Percentiles rank a stretch among this genome's conserved stretches.
These are phyloP conservation scores for Hassar affinis DNA, from an alignment of 2,113 vertebrate genomes.

Conservation along the genomic window DNA sequence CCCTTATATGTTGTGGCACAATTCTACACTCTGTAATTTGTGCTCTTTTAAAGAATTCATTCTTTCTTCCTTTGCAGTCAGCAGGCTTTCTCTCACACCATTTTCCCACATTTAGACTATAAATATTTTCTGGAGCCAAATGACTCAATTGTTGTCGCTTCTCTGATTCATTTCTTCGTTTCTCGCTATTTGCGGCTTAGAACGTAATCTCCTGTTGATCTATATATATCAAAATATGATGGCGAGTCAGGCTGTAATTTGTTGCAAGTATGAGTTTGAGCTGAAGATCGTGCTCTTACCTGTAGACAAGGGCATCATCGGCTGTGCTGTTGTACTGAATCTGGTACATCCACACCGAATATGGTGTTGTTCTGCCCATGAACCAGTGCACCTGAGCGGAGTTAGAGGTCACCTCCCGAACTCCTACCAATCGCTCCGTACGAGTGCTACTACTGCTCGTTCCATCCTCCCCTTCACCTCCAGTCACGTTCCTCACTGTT, in stretches of 20 bases:
- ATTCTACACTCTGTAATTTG: slow-evolving; percentile 52
- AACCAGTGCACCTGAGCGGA: slow-evolving; percentile 85
- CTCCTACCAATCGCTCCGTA: slow-evolving; percentile 68
- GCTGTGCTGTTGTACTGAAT: slow-evolving; percentile 78
- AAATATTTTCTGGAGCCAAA: slow-evolving; percentile 29
- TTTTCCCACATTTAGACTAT: slow-evolving; percentile 12
- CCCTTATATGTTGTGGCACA: slow-evolving; percentile 49
- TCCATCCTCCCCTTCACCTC: slow-evolving; percentile 44
- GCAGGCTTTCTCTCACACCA: slow-evolving; percentile 31
- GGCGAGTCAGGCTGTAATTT: neutral
- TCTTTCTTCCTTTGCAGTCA: slow-evolving; percentile 37
- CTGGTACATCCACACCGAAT: slow-evolving; percentile 80
- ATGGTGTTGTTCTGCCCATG: slow-evolving; percentile 68
- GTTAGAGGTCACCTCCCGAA: slow-evolving; percentile 81
- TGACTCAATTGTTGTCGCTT: slow-evolving; percentile 14
- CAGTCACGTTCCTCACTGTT: slow-evolving; percentile 60
- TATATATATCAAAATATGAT: neutral
- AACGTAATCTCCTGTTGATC: neutral
- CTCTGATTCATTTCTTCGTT: slow-evolving; percentile 6
- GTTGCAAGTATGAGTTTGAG: neutral
- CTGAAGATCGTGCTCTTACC: slow-evolving; percentile 58
- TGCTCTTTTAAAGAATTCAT: slow-evolving; percentile 52
- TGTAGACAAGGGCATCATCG: slow-evolving; percentile 75
- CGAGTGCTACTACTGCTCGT: slow-evolving; percentile 50
- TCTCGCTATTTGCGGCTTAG: slow-evolving; percentile 22